Evolutionary conservation across 30 jellyfish, hydroid and myxozoan species (phyloP).

Genomic region (Aurelia aurita complex sp. Pacific): DNA sequence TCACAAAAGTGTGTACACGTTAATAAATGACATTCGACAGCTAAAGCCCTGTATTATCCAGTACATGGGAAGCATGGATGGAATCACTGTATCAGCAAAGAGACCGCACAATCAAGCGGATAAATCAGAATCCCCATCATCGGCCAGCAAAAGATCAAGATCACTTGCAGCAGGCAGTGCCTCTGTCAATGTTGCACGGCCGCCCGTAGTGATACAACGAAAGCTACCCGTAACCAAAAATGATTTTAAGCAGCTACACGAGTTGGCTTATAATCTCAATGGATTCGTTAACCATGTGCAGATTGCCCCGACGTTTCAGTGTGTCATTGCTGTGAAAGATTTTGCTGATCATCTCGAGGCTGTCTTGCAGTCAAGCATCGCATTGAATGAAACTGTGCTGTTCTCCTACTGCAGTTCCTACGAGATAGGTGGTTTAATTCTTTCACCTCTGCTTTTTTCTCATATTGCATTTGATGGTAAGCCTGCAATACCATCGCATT

Average conservation of each 20-base stretch:
- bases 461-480: constrained; percentile 81
- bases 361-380: constrained; percentile 32
- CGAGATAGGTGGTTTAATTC: constrained; percentile 73
- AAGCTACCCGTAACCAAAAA: constrained; percentile 54
- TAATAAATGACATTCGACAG: constrained; percentile 69
- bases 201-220: constrained; percentile 24
- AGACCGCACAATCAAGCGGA: constrained; percentile 16
- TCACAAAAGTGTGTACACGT: constrained; percentile 74
- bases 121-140: background rate
- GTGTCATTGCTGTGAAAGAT: constrained; percentile 65
- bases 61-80: constrained; percentile 81
- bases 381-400: constrained; percentile 41
- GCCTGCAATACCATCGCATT: constrained; percentile 87
- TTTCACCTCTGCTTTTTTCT: constrained; percentile 71
- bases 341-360: constrained; percentile 78
- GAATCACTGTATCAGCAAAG: constrained; percentile 34
- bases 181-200: constrained; percentile 22
- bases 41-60: constrained; percentile 82
- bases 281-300: constrained; percentile 63
- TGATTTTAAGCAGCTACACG: constrained; percentile 76
- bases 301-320: constrained; percentile 66
- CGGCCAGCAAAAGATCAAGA: constrained; percentile 10
- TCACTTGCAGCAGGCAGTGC: constrained; percentile 1
- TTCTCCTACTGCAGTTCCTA: constrained; percentile 81
- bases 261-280: constrained; percentile 71